phyloP scores from a whole-genome alignment of 2,888 invertebrate species.

The Ichneumoninae sp. region DNA sequence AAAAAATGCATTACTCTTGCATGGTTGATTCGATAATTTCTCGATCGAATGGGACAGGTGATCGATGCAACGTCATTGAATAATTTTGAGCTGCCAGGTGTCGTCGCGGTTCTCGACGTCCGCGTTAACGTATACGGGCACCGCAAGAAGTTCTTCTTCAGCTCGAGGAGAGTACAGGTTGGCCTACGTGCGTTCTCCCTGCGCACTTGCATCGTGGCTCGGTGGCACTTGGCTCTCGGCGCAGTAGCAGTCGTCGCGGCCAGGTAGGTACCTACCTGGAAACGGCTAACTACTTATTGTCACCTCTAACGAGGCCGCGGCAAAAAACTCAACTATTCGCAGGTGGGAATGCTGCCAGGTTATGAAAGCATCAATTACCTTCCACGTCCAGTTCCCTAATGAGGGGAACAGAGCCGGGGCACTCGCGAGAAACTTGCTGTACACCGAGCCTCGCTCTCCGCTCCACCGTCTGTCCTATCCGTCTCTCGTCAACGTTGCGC shows the following conservation, averaged over 20 bases:
- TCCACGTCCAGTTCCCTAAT: conserved; percentile 81
- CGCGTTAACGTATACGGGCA: conserved; percentile 15
- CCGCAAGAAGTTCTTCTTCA: conserved; percentile 46
- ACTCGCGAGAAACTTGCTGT: conserved; percentile 62
- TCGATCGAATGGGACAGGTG: conserved; percentile 43
- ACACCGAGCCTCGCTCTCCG: conserved; percentile 41
- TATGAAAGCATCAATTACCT: conserved; percentile 84
- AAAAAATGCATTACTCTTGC: neutral
- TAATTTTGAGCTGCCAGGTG: conserved; percentile 58
- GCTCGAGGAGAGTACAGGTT: conserved; percentile 25
- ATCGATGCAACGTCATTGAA: conserved; percentile 49
- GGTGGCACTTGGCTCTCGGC: conserved; percentile 24
- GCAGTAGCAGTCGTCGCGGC: conserved; percentile 44
- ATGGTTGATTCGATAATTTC: conserved; percentile 11
- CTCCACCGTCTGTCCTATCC: conserved; percentile 24
- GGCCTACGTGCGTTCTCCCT: conserved; percentile 55
- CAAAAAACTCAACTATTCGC: conserved; percentile 79
- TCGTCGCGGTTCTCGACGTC: conserved; percentile 14
- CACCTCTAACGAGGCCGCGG: conserved; percentile 82
- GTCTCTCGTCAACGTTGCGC: neutral
- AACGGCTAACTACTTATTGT: conserved; percentile 83
- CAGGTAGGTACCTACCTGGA: conserved; percentile 77
- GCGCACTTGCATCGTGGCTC: conserved; percentile 36
- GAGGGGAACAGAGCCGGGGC: conserved; percentile 76
- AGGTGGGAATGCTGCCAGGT: conserved; percentile 82